Conservation (phyloP, 2,797 vertebrate genomes). For the Xiphorhynchus erythropygius region DNA sequence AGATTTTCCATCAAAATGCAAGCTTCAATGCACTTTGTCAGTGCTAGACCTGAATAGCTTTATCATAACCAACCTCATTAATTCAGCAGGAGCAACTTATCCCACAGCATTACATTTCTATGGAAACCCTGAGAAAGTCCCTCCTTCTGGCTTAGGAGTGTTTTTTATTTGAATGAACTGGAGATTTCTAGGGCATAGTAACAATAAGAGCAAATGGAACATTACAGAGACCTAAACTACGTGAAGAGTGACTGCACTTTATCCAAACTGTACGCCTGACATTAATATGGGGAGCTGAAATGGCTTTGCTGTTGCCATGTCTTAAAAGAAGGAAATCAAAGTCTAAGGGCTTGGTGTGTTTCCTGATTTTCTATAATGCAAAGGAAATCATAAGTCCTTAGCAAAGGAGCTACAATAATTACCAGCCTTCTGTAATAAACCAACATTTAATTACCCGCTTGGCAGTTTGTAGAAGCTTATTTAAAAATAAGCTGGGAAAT, state of each 20-base stretch:
- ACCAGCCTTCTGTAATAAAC: background rate
- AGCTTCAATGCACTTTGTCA: background rate
- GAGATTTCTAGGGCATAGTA: background rate
- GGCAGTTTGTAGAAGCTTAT: background rate
- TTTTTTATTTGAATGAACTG: constrained; percentile 4
- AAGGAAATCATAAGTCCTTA: background rate
- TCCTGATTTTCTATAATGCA: background rate
- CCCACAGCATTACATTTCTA: constrained; percentile 37
- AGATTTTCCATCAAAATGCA: constrained; percentile 28
- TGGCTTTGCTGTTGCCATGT: background rate
- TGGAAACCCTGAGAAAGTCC: constrained; percentile 17
- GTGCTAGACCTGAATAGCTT: background rate
- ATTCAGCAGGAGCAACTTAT: constrained; percentile 4
- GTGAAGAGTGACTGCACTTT: background rate
- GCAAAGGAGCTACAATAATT: constrained; percentile 12
- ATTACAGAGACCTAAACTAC: background rate
- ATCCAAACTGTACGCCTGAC: background rate
- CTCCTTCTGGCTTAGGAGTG: background rate
- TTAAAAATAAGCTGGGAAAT: background rate
- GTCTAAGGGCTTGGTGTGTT: background rate
- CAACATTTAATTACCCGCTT: constrained; percentile 6
- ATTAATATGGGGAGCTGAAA: background rate
- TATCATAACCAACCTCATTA: constrained; percentile 30
- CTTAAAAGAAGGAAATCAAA: background rate
- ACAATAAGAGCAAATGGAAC: background rate